Conservation (phyloP, 2,113 vertebrate genomes). For the Oreochromis niloticus region DNA sequence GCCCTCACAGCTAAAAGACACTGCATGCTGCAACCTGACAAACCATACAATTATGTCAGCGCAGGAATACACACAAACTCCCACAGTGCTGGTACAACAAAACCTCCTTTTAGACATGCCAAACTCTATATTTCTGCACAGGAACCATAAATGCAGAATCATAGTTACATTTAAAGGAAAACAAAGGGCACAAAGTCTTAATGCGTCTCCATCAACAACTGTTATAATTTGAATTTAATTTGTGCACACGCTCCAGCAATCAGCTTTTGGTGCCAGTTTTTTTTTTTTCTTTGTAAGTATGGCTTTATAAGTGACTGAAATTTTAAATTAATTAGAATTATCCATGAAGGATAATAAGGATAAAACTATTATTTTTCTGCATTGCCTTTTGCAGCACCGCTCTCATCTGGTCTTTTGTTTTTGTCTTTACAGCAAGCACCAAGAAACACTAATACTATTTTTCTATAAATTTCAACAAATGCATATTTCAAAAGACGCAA, state of each 20-base stretch:
- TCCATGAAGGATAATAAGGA: background rate
- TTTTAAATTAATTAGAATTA: background rate
- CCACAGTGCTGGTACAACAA: background rate
- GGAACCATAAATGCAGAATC: background rate
- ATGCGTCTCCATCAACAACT: background rate
- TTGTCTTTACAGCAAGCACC: background rate
- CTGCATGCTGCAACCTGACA: slow-evolving; percentile 53
- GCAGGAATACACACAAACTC: background rate
- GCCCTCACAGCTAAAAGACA: slow-evolving; percentile 23
- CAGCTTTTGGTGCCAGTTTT: background rate
- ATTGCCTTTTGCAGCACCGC: background rate
- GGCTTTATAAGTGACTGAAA: background rate
- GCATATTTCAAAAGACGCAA: background rate
- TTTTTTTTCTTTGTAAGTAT: background rate
- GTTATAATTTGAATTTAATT: background rate
- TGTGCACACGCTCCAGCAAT: background rate
- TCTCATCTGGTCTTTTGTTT: background rate
- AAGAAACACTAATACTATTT: background rate
- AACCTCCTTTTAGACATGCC: background rate
- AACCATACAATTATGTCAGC: slow-evolving; percentile 20
- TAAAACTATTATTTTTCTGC: background rate
- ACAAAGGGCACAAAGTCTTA: background rate
- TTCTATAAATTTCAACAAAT: background rate
- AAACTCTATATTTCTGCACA: background rate
- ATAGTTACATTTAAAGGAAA: background rate